Evolutionary conservation across 1,140 invertebrate genomes (phyloP), one percentile per base, ranked within the genome.

Genomic region (Aphelenchoides fujianensis): DNA sequence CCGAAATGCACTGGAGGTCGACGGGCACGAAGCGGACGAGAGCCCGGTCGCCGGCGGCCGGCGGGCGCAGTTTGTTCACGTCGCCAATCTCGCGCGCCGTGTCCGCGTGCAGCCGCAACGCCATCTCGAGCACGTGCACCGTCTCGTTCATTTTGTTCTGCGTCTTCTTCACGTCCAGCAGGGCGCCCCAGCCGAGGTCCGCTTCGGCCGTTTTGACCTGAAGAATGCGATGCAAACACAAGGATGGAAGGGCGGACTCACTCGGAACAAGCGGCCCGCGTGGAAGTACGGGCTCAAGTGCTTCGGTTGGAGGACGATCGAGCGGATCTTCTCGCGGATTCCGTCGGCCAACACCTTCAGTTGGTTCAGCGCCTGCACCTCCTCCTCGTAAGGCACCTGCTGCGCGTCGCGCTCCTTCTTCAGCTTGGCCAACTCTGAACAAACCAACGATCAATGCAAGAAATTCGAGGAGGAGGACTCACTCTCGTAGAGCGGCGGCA

Each of bases 201-300:
- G 55, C 55, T 5, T 23, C 23, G 34, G 5, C 34, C 5, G 55
- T 59, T 59, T 19, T 27, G 23, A 59, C 19, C 55, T 59, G 7
- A 59, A 77, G 64, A 68, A 62, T n/a, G n/a, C 68, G 28, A 74
- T 32, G 12, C 2, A 64, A 37, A 53, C 36, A 63, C n/a, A 59
- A 19, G 5, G 7, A 12, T 16, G 32, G n/a, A 37, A 19, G n/a
- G 37, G 69, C 72, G 72, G 35, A 69, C 74, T 82, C 86, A 94
- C 92, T 86, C 94, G 92, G 2, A 98, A 88, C 77, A 98, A 86
- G 78, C 96, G 88, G 2, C 96, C 96, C 0, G 93, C 91, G 84
- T 97, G 92, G 71, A 98, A 85, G 87, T 97, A 98, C 0, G 94
- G 94, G 59, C 96, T 87, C 16, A 97, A 85, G 85, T 96, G 93